Base-by-base conservation (phyloP, 2,113 vertebrate genomes). In the Alectura lathami region DNA sequence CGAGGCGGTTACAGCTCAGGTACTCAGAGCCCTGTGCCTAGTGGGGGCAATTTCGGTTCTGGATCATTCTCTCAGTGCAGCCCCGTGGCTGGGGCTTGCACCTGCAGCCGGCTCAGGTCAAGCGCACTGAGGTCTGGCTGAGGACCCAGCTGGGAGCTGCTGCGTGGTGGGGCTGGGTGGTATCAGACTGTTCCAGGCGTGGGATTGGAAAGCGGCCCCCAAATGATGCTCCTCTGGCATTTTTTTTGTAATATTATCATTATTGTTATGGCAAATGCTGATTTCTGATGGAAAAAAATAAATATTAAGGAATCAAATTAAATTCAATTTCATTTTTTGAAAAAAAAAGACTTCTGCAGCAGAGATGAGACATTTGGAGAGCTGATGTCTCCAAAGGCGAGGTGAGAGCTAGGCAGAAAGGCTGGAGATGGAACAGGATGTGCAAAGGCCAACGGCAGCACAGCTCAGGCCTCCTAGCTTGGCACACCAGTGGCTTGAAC, bases 131-230 rank as follows among this genome's bases (percentile, higher is more conserved):
- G n/a, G 30, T 42, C 45, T 18, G 45, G 42, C 38, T 0, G 3
- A 40, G 85, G 23, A 21, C 3, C 17, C 0, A 0, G 22, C 34
- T 2, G 2, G 4, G 34, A 12, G 1, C 40, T 23, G 40, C 70
- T 26, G 23, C 50, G 3, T 45, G 9, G 24, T 0, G 2, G 63
- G 48, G 17, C 43, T 0, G 3, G 56, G 10, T 3, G 27, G 34
- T 0, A 0, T 3, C 16, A 30, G 86, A 8, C 38, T 9, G 13
- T 30, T 20, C 38, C 62, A 15, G 51, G 56, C 2, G 1, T 8
- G 36, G 4, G 4, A 0, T 0, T 27, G 63, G 72, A 27, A 60
- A 53, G 30, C 40, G 66, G 23, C 20, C 40, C 32, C 29, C 32
- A 45, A 34, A 2, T 11, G 54, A 27, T 9, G 6, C 42, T 30